phyloP scores from a whole-genome alignment of 2,888 invertebrate species.

The Tetropium fuscum region DNA sequence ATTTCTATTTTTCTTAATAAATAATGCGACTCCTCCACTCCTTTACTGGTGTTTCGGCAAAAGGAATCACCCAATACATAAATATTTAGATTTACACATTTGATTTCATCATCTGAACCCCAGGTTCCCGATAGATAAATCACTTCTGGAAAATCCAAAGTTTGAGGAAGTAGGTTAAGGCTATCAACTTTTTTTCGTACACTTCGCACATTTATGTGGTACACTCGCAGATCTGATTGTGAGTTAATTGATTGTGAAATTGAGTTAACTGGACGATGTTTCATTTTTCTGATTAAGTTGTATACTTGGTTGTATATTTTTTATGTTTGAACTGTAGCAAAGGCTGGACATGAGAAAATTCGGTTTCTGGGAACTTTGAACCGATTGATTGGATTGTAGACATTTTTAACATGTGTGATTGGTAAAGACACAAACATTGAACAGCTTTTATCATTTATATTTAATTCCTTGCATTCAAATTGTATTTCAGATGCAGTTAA shows the following conservation, averaged over 20 bases:
- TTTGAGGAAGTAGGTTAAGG: neutral
- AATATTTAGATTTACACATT: neutral
- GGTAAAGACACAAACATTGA: neutral
- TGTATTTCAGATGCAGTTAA: neutral
- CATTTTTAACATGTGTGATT: no score
- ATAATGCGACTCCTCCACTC: neutral
- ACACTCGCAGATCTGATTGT: neutral
- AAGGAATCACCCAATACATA: neutral
- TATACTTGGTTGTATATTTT: neutral
- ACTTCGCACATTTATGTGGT: neutral
- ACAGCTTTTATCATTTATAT: neutral
- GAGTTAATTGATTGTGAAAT: neutral
- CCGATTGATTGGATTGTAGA: no score
- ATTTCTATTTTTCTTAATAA: neutral
- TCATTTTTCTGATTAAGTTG: neutral
- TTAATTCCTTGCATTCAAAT: neutral
- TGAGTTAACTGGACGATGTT: neutral
- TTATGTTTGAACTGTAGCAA: neutral
- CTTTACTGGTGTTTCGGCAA: neutral
- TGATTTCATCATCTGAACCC: neutral
- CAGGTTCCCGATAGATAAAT: neutral
- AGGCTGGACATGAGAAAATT: neutral
- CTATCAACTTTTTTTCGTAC: neutral
- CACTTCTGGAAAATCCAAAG: neutral
- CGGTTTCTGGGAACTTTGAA: neutral